A percentile compares a stretch with the other conserved stretches of the same genome.
phyloP scores from a whole-genome alignment of 2,113 vertebrate genomes.

The Oryctolagus cuniculus region mOryCun1.1 NC_091445.1:51782001-51782500 shows the following conservation, averaged over 20 bases:
- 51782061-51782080: not conserved
- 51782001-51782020: not conserved
- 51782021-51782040: not conserved
- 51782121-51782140: not conserved
- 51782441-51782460: not conserved
- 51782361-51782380: not conserved
- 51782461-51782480: not conserved
- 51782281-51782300: not conserved
- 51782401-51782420: not conserved
- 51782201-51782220: not conserved
- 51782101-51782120: not conserved
- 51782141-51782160: not conserved
- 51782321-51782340: not conserved
- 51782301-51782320: not conserved
- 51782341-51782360: not conserved
- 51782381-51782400: not conserved
- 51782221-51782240: not conserved
- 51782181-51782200: not conserved
- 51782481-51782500: not conserved
- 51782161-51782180: not conserved
- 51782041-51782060: not conserved
- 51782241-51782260: not conserved
- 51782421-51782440: not conserved
- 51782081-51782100: not conserved
- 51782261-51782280: not conserved